A percentile compares a stretch with the other conserved stretches of the same genome.
Conservation (phyloP, 1,140 invertebrate species). For the Cherax quadricarinatus region DNA sequence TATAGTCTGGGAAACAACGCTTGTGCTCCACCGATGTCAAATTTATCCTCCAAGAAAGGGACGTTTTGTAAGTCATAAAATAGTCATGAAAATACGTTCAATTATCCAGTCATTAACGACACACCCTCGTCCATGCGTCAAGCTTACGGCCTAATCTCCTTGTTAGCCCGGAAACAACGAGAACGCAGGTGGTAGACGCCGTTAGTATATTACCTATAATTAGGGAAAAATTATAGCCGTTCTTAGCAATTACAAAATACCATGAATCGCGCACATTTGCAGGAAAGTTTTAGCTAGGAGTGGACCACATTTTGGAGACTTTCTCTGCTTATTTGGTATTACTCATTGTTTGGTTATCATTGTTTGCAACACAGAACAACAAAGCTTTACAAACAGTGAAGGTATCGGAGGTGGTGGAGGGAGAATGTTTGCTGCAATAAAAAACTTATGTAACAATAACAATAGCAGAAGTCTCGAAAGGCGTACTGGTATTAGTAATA, state of each 20-base stretch:
- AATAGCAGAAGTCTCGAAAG: too few species aligned
- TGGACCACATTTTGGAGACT: background rate
- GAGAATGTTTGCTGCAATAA: too few species aligned
- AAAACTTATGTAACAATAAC: too few species aligned
- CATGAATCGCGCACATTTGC: background rate
- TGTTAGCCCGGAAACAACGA: background rate
- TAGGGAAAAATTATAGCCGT: background rate
- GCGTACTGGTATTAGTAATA: background rate
- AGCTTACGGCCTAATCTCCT: background rate
- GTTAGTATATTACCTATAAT: background rate
- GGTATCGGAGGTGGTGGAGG: too few species aligned
- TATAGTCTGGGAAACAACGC: too few species aligned
- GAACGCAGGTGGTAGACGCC: background rate
- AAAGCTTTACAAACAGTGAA: too few species aligned
- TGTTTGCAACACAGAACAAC: too few species aligned
- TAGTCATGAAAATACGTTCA: background rate
- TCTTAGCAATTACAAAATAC: background rate
- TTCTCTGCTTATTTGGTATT: background rate
- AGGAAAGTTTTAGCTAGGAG: background rate
- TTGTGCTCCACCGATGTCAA: too few species aligned
- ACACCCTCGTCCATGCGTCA: background rate
- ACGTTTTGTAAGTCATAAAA: background rate
- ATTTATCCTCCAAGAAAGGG: too few species aligned
- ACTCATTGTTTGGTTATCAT: too few species aligned
- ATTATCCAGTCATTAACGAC: background rate